Conservation (phyloP, 2,113 vertebrate species). For the Microtus montanus region DNA sequence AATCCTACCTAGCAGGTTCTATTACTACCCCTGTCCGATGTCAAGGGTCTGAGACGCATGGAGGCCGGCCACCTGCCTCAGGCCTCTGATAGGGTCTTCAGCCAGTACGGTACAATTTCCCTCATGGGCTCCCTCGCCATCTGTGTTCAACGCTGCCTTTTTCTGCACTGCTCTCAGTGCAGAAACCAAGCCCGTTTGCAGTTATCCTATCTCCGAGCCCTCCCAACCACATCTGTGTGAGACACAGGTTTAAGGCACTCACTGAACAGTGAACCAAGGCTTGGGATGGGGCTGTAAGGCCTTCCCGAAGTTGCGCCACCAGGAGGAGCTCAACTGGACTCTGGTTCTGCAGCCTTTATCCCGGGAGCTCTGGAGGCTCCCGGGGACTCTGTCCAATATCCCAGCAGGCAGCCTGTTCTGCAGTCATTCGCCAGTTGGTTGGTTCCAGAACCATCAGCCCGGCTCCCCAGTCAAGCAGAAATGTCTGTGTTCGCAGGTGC, state of each 20-base stretch:
- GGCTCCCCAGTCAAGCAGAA: slow-evolving; percentile 59
- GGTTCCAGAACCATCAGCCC: slow-evolving; percentile 52
- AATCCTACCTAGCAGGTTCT: not conserved
- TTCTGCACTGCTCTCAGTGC: not conserved
- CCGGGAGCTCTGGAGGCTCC: not conserved
- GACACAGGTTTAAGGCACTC: not conserved
- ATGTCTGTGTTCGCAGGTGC: slow-evolving; percentile 65
- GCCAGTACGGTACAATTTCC: not conserved
- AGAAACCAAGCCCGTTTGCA: not conserved
- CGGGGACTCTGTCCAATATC: not conserved
- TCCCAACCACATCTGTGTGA: not conserved
- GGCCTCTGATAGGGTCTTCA: not conserved
- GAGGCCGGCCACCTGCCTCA: not conserved
- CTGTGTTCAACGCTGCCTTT: no score
- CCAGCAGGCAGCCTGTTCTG: slow-evolving; percentile 13
- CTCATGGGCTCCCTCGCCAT: not conserved
- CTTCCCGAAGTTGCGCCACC: not conserved
- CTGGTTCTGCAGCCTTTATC: not conserved
- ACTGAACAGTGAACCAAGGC: not conserved
- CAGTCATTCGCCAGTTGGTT: not conserved
- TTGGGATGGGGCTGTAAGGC: no score
- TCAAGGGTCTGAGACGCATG: not conserved
- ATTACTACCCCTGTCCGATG: not conserved
- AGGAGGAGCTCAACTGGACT: not conserved
- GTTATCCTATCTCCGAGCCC: not conserved